Conservation (phyloP, 2,797 vertebrate genomes). For the Propithecus deckenii region DNA sequence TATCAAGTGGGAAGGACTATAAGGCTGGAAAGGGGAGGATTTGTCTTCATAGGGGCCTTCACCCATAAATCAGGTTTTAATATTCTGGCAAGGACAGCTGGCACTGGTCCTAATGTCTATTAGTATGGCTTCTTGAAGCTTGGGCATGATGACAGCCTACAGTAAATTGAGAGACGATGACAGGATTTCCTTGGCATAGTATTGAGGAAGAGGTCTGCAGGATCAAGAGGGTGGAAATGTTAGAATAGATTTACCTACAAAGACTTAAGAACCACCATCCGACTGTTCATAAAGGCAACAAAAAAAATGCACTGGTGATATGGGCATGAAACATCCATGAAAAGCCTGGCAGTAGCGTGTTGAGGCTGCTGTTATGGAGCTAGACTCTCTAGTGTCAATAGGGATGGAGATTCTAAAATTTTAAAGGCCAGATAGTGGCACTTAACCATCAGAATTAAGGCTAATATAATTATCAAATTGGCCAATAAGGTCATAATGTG, state of each 20-base stretch:
- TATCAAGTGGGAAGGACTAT: not conserved
- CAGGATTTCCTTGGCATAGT: not conserved
- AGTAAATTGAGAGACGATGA: not conserved
- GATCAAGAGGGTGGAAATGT: not conserved
- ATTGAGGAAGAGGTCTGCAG: not conserved
- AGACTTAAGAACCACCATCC: not conserved
- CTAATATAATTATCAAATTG: not conserved
- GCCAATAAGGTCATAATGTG: not conserved
- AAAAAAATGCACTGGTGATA: too few relatives aligned
- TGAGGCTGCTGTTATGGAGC: too few relatives aligned
- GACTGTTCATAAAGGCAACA: not conserved
- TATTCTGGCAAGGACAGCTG: not conserved
- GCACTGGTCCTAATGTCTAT: not conserved
- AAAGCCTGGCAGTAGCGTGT: not conserved
- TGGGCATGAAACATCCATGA: not conserved
- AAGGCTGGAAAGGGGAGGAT: not conserved
- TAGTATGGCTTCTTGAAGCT: not conserved
- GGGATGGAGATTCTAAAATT: not conserved
- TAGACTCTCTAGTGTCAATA: not conserved
- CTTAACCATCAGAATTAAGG: not conserved
- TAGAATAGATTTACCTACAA: not conserved
- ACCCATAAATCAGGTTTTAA: not conserved
- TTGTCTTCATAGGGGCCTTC: not conserved
- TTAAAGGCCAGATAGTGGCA: not conserved
- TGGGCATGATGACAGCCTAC: not conserved